phyloP scores from a whole-genome alignment of 2,113 vertebrate genomes.

The Pardalotus punctatus region DNA sequence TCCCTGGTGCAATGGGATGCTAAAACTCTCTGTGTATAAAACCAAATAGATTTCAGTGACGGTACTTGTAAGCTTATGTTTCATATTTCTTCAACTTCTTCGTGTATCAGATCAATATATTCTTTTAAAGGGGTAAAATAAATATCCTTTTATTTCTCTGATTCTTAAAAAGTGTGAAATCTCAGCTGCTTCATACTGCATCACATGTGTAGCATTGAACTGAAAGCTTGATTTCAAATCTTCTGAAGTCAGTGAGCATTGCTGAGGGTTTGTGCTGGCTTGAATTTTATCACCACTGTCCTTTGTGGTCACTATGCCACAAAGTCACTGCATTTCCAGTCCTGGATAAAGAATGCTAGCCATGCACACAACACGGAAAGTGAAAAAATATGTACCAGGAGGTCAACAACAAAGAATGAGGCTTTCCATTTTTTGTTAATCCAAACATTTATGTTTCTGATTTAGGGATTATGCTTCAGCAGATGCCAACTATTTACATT shows the following conservation, averaged over 20 bases:
- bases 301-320: background rate
- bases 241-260: background rate
- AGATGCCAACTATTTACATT: conserved; percentile 40
- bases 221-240: background rate
- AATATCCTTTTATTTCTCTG: background rate
- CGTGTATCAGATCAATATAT: background rate
- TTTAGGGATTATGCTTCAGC: conserved; percentile 40
- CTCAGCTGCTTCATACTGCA: background rate
- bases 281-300: background rate
- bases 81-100: background rate
- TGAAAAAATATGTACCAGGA: background rate
- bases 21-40: background rate
- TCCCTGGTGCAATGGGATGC: background rate
- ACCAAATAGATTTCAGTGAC: background rate
- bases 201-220: background rate
- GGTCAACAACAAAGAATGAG: background rate
- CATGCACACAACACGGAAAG: background rate
- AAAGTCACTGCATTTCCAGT: background rate
- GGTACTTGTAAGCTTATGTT: background rate
- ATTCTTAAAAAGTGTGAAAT: background rate
- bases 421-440: conserved; percentile 9
- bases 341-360: background rate
- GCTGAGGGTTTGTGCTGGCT: background rate
- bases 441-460: conserved; percentile 54
- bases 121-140: background rate